Evolutionary conservation across 1,140 invertebrate species (phyloP).

Genomic region (Drosophila quadrilineata): DNA sequence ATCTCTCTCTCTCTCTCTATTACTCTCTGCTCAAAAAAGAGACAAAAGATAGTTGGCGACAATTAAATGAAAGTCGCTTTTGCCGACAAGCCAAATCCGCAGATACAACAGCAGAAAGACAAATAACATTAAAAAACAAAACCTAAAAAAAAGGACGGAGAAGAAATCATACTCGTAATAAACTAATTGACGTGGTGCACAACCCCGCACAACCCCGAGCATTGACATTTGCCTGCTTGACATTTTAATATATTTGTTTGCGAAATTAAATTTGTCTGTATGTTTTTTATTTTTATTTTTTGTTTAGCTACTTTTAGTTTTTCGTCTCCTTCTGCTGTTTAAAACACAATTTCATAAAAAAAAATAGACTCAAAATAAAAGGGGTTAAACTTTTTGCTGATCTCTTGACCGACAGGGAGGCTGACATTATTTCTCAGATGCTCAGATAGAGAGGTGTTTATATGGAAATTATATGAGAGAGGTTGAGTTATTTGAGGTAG

Average conservation of each 20-base stretch:
- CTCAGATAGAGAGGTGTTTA: background rate
- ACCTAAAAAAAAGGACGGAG: background rate
- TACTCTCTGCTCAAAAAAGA: conserved; percentile 6
- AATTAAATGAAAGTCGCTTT: conserved; percentile 51
- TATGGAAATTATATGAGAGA: too few relatives aligned
- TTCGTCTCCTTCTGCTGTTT: background rate
- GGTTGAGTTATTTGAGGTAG: background rate
- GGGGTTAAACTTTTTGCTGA: conserved; percentile 45
- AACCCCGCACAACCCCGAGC: conserved; percentile 31
- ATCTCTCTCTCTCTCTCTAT: too few relatives aligned
- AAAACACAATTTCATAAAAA: conserved; percentile 38
- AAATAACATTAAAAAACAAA: conserved; percentile 26
- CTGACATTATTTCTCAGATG: background rate
- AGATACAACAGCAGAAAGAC: conserved; percentile 21
- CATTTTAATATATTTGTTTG: conserved; percentile 67
- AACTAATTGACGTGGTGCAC: conserved; percentile 56
- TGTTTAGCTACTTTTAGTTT: too few relatives aligned
- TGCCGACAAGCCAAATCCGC: conserved; percentile 8
- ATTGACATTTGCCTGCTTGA: conserved; percentile 69
- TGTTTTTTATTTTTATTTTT: conserved; percentile 18
- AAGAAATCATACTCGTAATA: conserved; percentile 50
- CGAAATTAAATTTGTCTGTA: conserved; percentile 39
- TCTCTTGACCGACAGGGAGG: conserved; percentile 21
- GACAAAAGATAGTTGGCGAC: conserved; percentile 30
- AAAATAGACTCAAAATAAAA: conserved; percentile 16